Evolutionary conservation across 2,888 invertebrate genomes (phyloP), one percentile per base, ranked within the genome.

Genomic region (Chaetoderma sp.): DNA sequence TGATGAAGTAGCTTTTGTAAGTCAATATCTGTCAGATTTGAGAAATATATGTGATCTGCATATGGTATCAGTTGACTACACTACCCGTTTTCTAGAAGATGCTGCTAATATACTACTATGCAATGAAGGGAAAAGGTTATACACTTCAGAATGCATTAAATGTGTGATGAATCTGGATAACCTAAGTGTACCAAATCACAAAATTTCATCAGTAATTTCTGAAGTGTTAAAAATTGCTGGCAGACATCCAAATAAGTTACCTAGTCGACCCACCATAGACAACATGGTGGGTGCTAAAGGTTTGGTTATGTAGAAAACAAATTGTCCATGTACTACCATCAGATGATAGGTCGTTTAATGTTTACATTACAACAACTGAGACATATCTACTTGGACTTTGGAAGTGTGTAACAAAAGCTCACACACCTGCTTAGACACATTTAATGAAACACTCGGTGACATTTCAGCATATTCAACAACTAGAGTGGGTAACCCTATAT

Each of bases 81-180:
- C n/a, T n/a, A n/a, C n/a, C n/a, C n/a, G n/a, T n/a, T n/a, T n/a
- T n/a, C n/a, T n/a, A n/a, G n/a, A n/a, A n/a, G n/a, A n/a, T n/a
- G n/a, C n/a, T n/a, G n/a, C n/a, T n/a, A n/a, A n/a, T n/a, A n/a
- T n/a, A n/a, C n/a, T n/a, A n/a, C n/a, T n/a, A 52, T 62, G 23
- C 60, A 61, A 64, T 56, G 27, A 57, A 32, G 42, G 55, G 13
- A 8, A 27, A 18, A n/a, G n/a, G n/a, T n/a, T n/a, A n/a, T n/a
- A n/a, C n/a, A n/a, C n/a, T n/a, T n/a, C n/a, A n/a, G n/a, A n/a
- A 36, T 55, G 49, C 8, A 32, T 66, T 49, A 36, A 63, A 32
- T 63, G 69, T 73, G 67, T 67, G 25, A 66, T 68, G 66, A 68
- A 68, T 23, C 52, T 66, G 30, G 68, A 69, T 6, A 45, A 66